Percentiles rank a stretch among this genome's conserved stretches.
Conservation (phyloP, 2,113 vertebrate genomes). For the Larimichthys crocea region DNA sequence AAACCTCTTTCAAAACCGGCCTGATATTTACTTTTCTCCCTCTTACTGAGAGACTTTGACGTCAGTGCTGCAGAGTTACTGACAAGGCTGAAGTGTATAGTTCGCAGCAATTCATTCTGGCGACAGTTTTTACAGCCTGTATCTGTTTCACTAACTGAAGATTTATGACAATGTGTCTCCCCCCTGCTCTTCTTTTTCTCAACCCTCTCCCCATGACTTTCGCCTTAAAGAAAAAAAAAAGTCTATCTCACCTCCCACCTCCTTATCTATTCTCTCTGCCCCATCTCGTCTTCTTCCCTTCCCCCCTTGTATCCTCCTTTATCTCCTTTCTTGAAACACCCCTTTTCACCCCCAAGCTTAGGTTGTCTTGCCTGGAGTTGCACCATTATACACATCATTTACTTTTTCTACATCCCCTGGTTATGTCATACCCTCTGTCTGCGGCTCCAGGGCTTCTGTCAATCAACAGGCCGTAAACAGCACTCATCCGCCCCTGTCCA, state of each 20-base stretch:
- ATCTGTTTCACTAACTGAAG: constrained; percentile 41
- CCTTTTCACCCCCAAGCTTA: constrained; percentile 8
- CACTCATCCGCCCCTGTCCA: constrained; percentile 50
- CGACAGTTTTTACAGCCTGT: constrained; percentile 53
- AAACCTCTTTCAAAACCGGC: constrained; percentile 63
- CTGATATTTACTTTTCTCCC: constrained; percentile 64
- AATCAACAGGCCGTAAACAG: constrained; percentile 60
- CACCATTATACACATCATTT: constrained; percentile 42
- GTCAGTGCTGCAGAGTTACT: constrained; percentile 59
- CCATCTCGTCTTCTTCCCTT: constrained; percentile 17
- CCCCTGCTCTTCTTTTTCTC: neutral
- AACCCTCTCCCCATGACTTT: constrained; percentile 38
- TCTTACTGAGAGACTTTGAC: constrained; percentile 60
- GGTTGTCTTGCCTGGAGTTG: constrained; percentile 42
- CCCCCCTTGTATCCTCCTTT: constrained; percentile 29
- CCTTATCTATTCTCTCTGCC: constrained; percentile 44
- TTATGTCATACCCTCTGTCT: constrained; percentile 71
- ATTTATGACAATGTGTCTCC: constrained; percentile 49
- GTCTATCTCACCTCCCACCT: constrained; percentile 36
- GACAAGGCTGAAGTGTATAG: constrained; percentile 39
- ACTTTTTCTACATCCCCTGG: constrained; percentile 31
- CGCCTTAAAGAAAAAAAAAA: neutral
- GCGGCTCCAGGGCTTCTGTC: constrained; percentile 54
- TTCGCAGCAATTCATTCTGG: constrained; percentile 41
- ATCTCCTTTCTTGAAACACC: constrained; percentile 31